Conservation (phyloP, 2,888 invertebrate genomes). For the Drosophila mayaguana region DNA sequence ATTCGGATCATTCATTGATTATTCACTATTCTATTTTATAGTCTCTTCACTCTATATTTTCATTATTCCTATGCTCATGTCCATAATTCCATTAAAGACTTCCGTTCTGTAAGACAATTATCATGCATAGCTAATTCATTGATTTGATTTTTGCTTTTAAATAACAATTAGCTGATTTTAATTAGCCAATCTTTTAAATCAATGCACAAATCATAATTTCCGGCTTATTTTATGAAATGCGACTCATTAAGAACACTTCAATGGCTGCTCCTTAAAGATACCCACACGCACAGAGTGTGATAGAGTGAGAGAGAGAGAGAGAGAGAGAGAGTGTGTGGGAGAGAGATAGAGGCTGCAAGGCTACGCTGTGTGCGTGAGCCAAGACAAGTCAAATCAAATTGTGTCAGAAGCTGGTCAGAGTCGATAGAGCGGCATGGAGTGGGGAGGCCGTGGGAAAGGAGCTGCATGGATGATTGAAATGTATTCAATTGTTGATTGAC, state of each 20-base stretch:
- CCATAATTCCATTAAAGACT: neutral
- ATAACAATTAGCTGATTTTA: constrained; percentile 21
- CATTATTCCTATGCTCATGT: neutral
- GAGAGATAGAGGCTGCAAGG: neutral
- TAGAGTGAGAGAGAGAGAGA: neutral
- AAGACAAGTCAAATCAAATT: constrained; percentile 67
- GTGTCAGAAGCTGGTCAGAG: constrained; percentile 42
- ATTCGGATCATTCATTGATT: neutral
- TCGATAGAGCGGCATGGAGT: neutral
- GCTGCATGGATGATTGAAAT: constrained; percentile 70
- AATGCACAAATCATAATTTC: constrained; percentile 27
- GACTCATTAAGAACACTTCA: constrained; percentile 47
- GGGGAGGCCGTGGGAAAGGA: neutral
- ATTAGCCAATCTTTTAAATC: constrained; percentile 27
- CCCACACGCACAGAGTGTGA: constrained; percentile 2
- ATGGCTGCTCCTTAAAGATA: constrained; percentile 11
- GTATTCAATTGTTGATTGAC: constrained; percentile 80
- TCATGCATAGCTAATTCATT: neutral
- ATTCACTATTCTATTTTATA: too few species aligned
- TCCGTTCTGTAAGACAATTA: neutral
- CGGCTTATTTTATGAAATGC: constrained; percentile 13
- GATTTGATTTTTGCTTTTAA: constrained; percentile 1
- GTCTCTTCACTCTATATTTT: neutral
- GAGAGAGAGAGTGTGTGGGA: neutral
- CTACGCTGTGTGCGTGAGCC: constrained; percentile 8